A percentile compares a stretch with the other conserved stretches of the same genome.
Conservation (phyloP, 2,888 invertebrate genomes). For the Dendrolimus pini region DNA sequence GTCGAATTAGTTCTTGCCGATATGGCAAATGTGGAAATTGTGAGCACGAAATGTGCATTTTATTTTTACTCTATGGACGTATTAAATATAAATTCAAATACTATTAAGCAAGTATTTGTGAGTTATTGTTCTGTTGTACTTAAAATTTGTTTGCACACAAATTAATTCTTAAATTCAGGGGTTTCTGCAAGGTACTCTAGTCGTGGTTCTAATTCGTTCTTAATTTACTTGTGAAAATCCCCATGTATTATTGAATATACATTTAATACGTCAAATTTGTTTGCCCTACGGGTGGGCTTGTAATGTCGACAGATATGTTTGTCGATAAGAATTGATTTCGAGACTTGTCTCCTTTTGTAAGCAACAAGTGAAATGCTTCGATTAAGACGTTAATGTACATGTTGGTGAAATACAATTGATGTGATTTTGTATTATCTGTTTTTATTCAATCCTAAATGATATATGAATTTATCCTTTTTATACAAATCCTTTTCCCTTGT, state of each 20-base stretch:
- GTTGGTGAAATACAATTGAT: slow-evolving; percentile 77
- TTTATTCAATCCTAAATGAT: too few species aligned
- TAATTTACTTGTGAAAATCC: too few species aligned
- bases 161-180: slow-evolving; percentile 4
- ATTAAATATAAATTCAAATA: slow-evolving; percentile 43
- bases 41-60: slow-evolving; percentile 59
- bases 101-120: slow-evolving; percentile 10
- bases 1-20: slow-evolving; percentile 38
- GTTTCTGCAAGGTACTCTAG: neutral
- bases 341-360: slow-evolving; percentile 65
- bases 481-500: too few species aligned
- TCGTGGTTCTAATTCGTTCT: too few species aligned
- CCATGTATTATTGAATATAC: slow-evolving; percentile 19
- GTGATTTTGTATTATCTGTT: slow-evolving; percentile 62
- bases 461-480: too few species aligned
- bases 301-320: slow-evolving; percentile 34
- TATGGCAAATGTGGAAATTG: slow-evolving; percentile 39
- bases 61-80: slow-evolving; percentile 41
- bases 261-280: slow-evolving; percentile 55
- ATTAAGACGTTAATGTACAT: slow-evolving; percentile 73
- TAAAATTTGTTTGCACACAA: too few species aligned
- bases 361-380: slow-evolving; percentile 69
- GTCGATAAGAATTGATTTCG: slow-evolving; percentile 46
- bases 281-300: slow-evolving; percentile 70
- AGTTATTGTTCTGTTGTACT: neutral